A percentile compares a stretch with the other conserved stretches of the same genome.
Evolutionary conservation across 2,113 vertebrate genomes (phyloP).

Genomic region (Hippolais icterina): DNA sequence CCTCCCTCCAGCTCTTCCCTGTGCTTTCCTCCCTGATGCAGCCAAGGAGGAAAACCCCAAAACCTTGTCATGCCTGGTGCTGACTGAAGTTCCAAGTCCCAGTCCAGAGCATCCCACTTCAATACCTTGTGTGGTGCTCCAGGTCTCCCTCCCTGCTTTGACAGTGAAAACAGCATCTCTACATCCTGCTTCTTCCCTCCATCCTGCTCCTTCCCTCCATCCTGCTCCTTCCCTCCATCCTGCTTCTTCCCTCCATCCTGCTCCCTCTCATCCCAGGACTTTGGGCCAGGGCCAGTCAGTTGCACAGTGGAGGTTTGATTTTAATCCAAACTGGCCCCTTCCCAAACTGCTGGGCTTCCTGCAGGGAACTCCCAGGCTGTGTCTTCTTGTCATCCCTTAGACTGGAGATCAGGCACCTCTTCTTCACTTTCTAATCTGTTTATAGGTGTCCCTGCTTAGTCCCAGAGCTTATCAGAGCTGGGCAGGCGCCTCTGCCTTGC

Average conservation of each 20-base stretch:
- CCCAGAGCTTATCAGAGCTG: neutral
- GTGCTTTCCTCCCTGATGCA: neutral
- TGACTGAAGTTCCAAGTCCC: accelerated
- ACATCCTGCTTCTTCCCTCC: neutral
- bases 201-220: neutral
- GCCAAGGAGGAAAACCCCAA: neutral
- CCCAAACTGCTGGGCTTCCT: neutral
- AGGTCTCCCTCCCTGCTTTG: accelerated
- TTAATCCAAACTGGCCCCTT: neutral
- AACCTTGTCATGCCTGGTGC: accelerated
- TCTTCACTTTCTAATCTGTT: slow-evolving; percentile 66
- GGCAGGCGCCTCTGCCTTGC: neutral
- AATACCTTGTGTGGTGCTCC: neutral
- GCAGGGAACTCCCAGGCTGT: neutral
- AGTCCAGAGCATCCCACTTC: accelerated
- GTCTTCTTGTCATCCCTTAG: neutral
- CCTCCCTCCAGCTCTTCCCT: neutral
- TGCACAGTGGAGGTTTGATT: accelerated
- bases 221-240: neutral
- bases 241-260: neutral
- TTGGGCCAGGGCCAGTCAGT: neutral
- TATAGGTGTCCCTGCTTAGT: slow-evolving; percentile 47
- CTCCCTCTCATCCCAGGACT: neutral
- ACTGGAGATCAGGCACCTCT: neutral
- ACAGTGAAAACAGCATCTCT: neutral